These are phyloP conservation scores for Sylvietta virens DNA, from an alignment of 2,113 vertebrate genomes.

Conservation along the genomic window DNA sequence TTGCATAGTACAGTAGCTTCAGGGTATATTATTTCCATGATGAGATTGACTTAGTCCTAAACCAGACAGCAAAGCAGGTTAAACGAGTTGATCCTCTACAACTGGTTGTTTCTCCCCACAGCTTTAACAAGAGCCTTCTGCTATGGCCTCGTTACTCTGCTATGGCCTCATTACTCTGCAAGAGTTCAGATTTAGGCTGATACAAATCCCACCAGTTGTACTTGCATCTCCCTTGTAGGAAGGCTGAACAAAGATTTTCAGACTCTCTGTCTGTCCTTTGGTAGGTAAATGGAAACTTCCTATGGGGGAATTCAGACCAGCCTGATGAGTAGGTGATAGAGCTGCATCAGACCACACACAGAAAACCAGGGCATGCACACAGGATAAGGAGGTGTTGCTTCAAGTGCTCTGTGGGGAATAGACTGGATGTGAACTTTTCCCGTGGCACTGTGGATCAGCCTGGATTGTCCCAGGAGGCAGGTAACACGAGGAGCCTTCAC, in stretches of 20 bases:
- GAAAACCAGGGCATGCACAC: neutral
- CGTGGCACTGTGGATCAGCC: neutral
- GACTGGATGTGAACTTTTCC: neutral
- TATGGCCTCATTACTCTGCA: neutral
- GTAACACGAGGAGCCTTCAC: neutral
- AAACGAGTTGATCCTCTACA: neutral
- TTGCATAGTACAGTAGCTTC: neutral
- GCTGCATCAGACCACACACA: neutral
- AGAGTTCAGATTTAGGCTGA: neutral
- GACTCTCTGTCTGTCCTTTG: neutral
- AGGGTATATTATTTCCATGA: neutral
- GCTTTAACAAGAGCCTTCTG: neutral
- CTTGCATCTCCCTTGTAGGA: neutral
- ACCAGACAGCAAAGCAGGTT: neutral
- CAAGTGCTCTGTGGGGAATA: rapidly evolving
- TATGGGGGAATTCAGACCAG: neutral
- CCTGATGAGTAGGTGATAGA: neutral
- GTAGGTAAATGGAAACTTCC: neutral
- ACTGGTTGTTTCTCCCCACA: neutral
- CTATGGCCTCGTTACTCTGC: neutral
- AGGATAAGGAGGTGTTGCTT: neutral
- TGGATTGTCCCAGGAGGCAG: neutral
- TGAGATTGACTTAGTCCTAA: neutral
- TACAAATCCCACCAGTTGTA: neutral
- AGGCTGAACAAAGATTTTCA: neutral